Conservation (phyloP, 1,140 invertebrate species). For the Asobara japonica region DNA sequence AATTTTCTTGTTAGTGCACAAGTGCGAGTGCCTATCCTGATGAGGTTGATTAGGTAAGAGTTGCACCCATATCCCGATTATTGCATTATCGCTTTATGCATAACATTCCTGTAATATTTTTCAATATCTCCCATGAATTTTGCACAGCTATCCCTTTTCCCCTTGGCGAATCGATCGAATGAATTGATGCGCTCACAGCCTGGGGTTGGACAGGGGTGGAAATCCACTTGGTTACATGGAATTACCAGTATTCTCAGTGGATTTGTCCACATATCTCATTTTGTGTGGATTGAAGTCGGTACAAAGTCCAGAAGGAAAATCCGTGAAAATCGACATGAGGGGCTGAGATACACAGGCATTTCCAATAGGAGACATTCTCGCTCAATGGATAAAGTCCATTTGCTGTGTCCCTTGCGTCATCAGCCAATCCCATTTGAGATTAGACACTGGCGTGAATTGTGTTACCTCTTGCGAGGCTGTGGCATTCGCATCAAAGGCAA, state of each 20-base stretch:
- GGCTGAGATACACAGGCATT: background rate
- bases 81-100: background rate
- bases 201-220: background rate
- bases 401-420: constrained; percentile 49
- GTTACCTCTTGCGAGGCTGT: constrained; percentile 53
- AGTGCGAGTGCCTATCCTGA: too few relatives aligned
- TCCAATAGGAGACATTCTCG: background rate
- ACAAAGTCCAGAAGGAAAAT: constrained; percentile 16
- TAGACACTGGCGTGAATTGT: constrained; percentile 57
- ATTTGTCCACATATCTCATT: constrained; percentile 9
- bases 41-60: too few relatives aligned
- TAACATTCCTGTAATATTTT: background rate
- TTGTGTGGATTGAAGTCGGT: background rate
- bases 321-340: constrained; percentile 4
- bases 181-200: background rate
- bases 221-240: constrained; percentile 8
- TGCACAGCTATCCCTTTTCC: background rate
- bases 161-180: background rate
- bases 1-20: too few relatives aligned
- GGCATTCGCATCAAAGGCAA: constrained; percentile 57
- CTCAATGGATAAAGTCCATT: constrained; percentile 21
- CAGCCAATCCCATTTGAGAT: constrained; percentile 56
- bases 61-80: background rate
- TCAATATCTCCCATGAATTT: background rate
- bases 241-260: constrained; percentile 10